phyloP scores from a whole-genome alignment of 2,888 invertebrate genomes.

The Willowsia nigromaculata region DNA sequence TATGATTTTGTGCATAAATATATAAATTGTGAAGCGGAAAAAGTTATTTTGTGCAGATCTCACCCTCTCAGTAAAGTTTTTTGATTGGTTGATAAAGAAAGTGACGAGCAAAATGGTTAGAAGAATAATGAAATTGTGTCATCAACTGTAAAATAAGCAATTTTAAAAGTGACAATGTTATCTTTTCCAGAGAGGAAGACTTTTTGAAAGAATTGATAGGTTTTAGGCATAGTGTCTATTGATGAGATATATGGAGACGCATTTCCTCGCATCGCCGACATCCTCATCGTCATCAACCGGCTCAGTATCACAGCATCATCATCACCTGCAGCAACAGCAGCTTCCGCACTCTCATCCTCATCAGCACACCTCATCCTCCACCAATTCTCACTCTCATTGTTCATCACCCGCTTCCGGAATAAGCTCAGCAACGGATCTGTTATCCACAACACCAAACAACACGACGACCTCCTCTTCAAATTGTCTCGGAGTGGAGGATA shows the following conservation, averaged over 20 bases:
- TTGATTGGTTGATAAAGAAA: neutral
- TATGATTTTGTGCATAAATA: neutral
- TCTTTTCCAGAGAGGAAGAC: neutral
- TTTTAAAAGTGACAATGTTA: neutral
- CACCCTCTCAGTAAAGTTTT: neutral
- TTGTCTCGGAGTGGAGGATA: slow-evolving; percentile 73
- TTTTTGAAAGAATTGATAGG: neutral
- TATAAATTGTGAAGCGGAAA: neutral
- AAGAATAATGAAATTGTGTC: neutral
- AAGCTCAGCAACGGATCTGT: slow-evolving; percentile 33
- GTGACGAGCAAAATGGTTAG: slow-evolving; percentile 4
- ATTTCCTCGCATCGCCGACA: slow-evolving; percentile 58
- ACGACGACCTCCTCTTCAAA: slow-evolving; percentile 52
- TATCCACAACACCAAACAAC: slow-evolving; percentile 18
- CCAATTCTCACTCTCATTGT: slow-evolving; percentile 50
- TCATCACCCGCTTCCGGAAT: slow-evolving; percentile 44
- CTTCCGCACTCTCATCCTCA: slow-evolving; percentile 14
- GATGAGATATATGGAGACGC: slow-evolving; percentile 65
- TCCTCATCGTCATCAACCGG: slow-evolving; percentile 58
- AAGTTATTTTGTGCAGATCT: neutral
- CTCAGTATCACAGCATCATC: slow-evolving; percentile 24
- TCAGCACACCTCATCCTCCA: slow-evolving; percentile 18
- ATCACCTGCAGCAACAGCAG: slow-evolving; percentile 12
- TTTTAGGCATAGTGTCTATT: neutral
- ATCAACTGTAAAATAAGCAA: neutral